Conservation (phyloP, 2,113 vertebrate species). For the Micromys minutus region DNA sequence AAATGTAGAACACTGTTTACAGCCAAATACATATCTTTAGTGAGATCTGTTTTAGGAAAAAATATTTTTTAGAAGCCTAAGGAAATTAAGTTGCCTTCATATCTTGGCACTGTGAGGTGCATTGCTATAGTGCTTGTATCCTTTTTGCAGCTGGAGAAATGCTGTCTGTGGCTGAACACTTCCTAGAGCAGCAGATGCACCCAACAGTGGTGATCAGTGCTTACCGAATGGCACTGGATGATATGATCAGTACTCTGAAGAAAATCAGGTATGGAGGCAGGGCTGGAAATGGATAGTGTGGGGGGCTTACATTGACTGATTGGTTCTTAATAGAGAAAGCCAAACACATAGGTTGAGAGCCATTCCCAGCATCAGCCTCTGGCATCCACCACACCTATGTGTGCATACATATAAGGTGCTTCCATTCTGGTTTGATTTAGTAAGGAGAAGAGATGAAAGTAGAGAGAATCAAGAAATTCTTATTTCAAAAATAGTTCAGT, state of each 20-base stretch:
- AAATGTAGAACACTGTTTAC: not conserved
- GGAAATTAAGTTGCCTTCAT: constrained; percentile 14
- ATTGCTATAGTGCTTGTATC: accelerated
- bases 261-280: constrained; percentile 88
- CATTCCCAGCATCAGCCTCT: not conserved
- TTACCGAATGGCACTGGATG: constrained; percentile 93
- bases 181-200: constrained; percentile 98
- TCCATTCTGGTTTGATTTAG: not conserved
- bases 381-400: not conserved
- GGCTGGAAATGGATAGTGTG: accelerated
- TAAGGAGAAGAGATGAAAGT: not conserved
- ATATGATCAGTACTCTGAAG: constrained; percentile 91
- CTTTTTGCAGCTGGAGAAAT: constrained; percentile 94
- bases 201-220: constrained; percentile 95
- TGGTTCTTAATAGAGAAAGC: not conserved
- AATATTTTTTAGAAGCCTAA: not conserved
- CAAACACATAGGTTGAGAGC: not conserved
- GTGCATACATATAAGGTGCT: too few species aligned
- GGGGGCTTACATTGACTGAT: not conserved
- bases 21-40: not conserved
- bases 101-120: not conserved
- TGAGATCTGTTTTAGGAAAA: not conserved
- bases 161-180: constrained; percentile 96
- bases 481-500: not conserved
- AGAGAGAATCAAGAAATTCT: not conserved